Percentiles rank a stretch among this genome's conserved stretches.
phyloP scores from a whole-genome alignment of 2,888 invertebrate genomes.

The Eupeodes latifasciatus region DNA sequence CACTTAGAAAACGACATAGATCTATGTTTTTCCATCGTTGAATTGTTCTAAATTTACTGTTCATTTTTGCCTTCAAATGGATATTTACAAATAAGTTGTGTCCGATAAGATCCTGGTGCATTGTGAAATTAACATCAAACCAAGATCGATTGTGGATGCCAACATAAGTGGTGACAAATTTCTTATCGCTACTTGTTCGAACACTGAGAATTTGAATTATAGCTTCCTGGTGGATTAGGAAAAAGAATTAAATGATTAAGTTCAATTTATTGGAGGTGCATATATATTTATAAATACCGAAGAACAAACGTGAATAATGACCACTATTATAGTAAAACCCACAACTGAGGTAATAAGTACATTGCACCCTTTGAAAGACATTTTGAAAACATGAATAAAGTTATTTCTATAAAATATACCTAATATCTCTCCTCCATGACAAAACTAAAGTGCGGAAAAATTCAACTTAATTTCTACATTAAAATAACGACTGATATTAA shows the following conservation, averaged over 20 bases:
- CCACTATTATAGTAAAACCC: constrained; percentile 15
- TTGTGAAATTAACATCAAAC: constrained; percentile 51
- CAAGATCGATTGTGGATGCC: constrained; percentile 42
- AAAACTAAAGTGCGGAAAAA: constrained; percentile 23
- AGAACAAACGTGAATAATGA: constrained; percentile 3
- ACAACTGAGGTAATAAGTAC: constrained; percentile 4
- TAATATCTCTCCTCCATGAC: neutral
- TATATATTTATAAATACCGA: constrained; percentile 20
- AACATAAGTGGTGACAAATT: constrained; percentile 24
- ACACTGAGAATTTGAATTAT: constrained; percentile 55
- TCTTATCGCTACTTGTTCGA: constrained; percentile 44
- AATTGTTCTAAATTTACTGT: constrained; percentile 16
- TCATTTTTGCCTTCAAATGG: constrained; percentile 43
- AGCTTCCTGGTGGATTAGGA: constrained; percentile 26
- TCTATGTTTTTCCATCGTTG: constrained; percentile 62
- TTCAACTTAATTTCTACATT: neutral
- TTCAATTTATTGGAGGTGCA: too few relatives aligned
- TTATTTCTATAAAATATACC: neutral
- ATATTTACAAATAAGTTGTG: constrained; percentile 51
- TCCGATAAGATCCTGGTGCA: constrained; percentile 42
- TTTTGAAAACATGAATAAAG: neutral
- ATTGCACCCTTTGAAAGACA: constrained; percentile 15
- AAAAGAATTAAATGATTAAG: too few relatives aligned
- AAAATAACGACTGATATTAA: neutral
- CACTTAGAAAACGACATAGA: constrained; percentile 54